Evolutionary conservation across 2,113 vertebrate species (phyloP).

Genomic region (Phalacrocorax carbo): DNA sequence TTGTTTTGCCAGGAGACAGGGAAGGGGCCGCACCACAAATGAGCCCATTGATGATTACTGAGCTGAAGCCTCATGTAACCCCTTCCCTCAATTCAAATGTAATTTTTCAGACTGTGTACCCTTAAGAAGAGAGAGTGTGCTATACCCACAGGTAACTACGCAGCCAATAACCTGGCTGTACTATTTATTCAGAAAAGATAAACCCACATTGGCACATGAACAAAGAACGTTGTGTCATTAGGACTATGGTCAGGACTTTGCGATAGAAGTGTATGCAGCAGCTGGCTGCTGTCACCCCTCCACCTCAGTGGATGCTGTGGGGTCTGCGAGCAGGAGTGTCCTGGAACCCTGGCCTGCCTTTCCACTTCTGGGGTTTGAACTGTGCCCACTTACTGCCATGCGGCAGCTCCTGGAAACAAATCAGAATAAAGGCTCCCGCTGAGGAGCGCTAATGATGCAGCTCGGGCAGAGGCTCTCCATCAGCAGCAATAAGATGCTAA

Average conservation of each 20-base stretch:
- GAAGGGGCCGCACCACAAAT: neutral
- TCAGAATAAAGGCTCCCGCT: neutral
- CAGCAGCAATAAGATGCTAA: neutral
- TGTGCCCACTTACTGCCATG: neutral
- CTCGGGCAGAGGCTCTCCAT: neutral
- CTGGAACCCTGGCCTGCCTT: neutral
- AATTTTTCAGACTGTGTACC: neutral
- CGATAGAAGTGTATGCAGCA: neutral
- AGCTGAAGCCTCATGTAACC: neutral
- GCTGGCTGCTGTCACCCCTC: neutral
- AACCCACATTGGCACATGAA: neutral
- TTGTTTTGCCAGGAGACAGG: neutral
- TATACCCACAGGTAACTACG: neutral
- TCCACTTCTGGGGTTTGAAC: neutral
- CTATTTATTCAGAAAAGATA: neutral
- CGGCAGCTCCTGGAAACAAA: neutral
- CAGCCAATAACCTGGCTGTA: neutral
- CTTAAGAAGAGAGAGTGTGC: neutral
- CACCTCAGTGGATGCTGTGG: neutral
- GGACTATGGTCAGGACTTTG: neutral
- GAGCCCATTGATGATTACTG: neutral
- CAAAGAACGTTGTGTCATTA: neutral
- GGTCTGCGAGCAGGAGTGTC: fast-evolving
- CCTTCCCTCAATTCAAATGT: neutral
- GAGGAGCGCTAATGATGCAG: neutral